A percentile compares a stretch with the other conserved stretches of the same genome.
phyloP scores from a whole-genome alignment of 1,140 invertebrate species.

The Mesaphorura yosii region DNA sequence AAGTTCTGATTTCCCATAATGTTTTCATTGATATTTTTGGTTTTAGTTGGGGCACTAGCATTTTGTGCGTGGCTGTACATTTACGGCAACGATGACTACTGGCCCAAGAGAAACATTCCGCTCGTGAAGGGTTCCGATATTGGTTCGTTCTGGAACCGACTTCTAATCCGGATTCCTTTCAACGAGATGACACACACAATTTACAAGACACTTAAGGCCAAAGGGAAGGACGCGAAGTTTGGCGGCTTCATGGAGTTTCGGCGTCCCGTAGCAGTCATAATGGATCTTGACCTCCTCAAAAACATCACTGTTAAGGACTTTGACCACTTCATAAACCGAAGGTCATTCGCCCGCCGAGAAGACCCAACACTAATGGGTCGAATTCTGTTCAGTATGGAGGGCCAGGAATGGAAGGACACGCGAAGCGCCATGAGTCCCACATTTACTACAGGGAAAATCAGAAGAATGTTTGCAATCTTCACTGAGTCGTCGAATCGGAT shows the following conservation, averaged over 20 bases:
- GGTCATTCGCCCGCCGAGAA: background rate
- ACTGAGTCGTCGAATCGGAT: background rate
- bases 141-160: background rate
- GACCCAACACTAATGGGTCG: conserved; percentile 21
- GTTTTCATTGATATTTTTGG: too few relatives aligned
- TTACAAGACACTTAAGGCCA: background rate
- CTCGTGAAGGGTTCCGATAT: conserved; percentile 22
- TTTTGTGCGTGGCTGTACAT: too few relatives aligned
- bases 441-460: conserved; percentile 30
- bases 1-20: too few relatives aligned
- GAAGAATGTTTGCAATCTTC: conserved; percentile 26
- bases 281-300: background rate
- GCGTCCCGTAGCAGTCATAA: background rate
- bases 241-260: conserved; percentile 1
- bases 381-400: conserved; percentile 29
- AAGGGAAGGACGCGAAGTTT: background rate
- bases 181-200: too few relatives aligned
- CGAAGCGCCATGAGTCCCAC: conserved; percentile 29
- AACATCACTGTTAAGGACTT: conserved; percentile 8
- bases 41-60: too few relatives aligned
- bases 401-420: conserved; percentile 25
- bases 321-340: conserved; percentile 10
- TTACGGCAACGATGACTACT: conserved; percentile 33
- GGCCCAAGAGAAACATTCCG: conserved; percentile 34
- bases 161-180: background rate